Evolutionary conservation across 2,888 invertebrate species (phyloP), one percentile per base, ranked within the genome.

Genomic region (Mycogona germanica): DNA sequence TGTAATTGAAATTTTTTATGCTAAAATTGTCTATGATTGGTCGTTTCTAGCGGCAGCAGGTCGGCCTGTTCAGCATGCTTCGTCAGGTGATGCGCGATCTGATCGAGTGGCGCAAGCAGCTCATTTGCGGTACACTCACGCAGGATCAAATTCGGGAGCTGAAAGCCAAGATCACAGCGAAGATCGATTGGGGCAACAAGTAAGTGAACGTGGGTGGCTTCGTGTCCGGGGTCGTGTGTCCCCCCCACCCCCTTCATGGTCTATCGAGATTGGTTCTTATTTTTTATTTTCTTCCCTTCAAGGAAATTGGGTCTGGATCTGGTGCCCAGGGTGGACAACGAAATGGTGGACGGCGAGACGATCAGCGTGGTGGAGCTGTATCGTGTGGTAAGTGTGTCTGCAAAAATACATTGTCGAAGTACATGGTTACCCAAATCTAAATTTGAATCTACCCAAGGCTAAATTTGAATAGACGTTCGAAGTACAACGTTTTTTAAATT

Each of bases 181-280:
- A 89, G 73, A 86, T 95, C 51, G 93, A 95, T 73, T 93, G 92
- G 92, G 93, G 93, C 51, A 93, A 93, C 75, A 79, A 87, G 91
- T 92, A 71, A 84, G 84, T 21, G 14, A 48, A 40, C 38, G 9
- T n/a, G 9, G 12, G n/a, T n/a, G n/a, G n/a, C n/a, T n/a, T n/a
- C n/a, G n/a, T n/a, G n/a, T n/a, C n/a, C n/a, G n/a, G n/a, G n/a
- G n/a, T n/a, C n/a, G n/a, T n/a, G n/a, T n/a, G n/a, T n/a, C n/a
- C n/a, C n/a, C n/a, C n/a, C n/a, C n/a, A n/a, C n/a, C n/a, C n/a
- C n/a, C n/a, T n/a, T n/a, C n/a, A n/a, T n/a, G n/a, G n/a, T n/a
- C 12, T 35, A 12, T 35, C 35, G n/a, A 35, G 35, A 35, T 12
- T n/a, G n/a, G n/a, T n/a, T n/a, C n/a, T n/a, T n/a, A n/a, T n/a